phyloP scores from a whole-genome alignment of 2,888 invertebrate species.

The Aspidiotus rigidus region DNA sequence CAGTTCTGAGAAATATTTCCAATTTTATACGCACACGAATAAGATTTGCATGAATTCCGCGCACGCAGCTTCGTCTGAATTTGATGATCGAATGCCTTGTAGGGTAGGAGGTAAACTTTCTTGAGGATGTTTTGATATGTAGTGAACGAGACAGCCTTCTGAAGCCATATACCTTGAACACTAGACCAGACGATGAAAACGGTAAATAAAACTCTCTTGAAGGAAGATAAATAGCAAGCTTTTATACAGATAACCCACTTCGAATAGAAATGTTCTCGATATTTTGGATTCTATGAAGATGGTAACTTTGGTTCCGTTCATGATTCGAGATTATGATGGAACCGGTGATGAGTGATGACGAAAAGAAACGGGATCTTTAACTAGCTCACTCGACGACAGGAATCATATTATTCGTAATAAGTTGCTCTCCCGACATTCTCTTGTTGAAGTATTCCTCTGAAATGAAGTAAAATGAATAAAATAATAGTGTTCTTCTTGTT shows the following conservation, averaged over 20 bases:
- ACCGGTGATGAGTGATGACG: too few species aligned
- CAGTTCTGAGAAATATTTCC: neutral
- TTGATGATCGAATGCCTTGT: constrained; percentile 7
- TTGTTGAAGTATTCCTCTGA: too few species aligned
- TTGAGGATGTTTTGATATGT: constrained; percentile 10
- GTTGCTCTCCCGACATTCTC: too few species aligned
- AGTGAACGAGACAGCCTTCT: constrained; percentile 18
- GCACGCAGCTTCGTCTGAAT: neutral
- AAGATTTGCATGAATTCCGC: constrained; percentile 20
- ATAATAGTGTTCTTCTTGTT: too few species aligned
- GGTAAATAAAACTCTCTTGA: neutral
- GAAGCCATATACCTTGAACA: constrained; percentile 25
- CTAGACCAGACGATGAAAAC: constrained; percentile 4
- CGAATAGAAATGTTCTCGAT: constrained; percentile 17
- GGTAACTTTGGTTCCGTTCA: neutral
- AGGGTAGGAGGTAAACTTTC: constrained; percentile 8
- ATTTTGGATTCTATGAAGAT: constrained; percentile 22
- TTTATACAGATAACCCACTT: constrained; percentile 13
- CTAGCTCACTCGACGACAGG: too few species aligned
- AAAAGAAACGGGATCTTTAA: too few species aligned
- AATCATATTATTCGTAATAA: too few species aligned
- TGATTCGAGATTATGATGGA: too few species aligned
- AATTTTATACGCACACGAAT: constrained; percentile 12
- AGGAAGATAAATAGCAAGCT: too few species aligned
- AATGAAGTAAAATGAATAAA: too few species aligned